Base-by-base conservation (phyloP, 23 tunicate species). In the Phallusia fumigata region DNA sequence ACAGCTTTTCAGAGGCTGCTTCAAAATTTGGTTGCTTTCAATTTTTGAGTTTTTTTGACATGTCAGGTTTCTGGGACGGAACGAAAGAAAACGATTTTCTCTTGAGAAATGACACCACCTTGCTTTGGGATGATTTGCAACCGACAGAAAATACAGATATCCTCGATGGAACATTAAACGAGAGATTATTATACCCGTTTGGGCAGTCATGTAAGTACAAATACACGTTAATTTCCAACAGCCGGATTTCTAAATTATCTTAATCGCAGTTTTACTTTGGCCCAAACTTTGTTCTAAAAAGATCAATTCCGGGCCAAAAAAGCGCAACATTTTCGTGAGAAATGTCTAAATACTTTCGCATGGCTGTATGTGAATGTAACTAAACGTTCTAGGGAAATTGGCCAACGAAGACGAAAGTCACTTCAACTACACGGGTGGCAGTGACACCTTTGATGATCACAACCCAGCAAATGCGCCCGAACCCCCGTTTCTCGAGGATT, bases 401-500 rank as follows among this genome's bases (percentile, higher is more conserved):
- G 3, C 13, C 13, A 58, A 58, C 69, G 69, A 58, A 74, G 35
- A 31, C 8, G 77, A 74, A 10, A 74, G 77, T 74, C 8, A 32
- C 22, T 74, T 74, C 30, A 33, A 18, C 77, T 74, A 74, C 77
- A 11, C 40, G 3, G 77, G 77, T 32, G 35, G 19, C 35, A 53
- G 28, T 22, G 78, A 74, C 78, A 81, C 91, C 0, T 87, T 33
- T 44, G 78, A 34, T 19, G 30, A 2, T 18, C 78, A 87, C 82
- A 87, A 87, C 69, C 91, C 91, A 35, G 30, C 82, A 24, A 36
- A 74, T 32, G 58, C 82, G 0, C 40, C 91, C 22, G 86, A 76
- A 40, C 91, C 91, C 12, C 91, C 85, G 33, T 87, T 87, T 40
- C 52, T 87, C 24, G 91, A 87, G 58, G 91, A 50, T 50, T 76